A percentile compares a stretch with the other conserved stretches of the same genome.
Conservation (phyloP, 2,113 vertebrate genomes). For the Parus major region DNA sequence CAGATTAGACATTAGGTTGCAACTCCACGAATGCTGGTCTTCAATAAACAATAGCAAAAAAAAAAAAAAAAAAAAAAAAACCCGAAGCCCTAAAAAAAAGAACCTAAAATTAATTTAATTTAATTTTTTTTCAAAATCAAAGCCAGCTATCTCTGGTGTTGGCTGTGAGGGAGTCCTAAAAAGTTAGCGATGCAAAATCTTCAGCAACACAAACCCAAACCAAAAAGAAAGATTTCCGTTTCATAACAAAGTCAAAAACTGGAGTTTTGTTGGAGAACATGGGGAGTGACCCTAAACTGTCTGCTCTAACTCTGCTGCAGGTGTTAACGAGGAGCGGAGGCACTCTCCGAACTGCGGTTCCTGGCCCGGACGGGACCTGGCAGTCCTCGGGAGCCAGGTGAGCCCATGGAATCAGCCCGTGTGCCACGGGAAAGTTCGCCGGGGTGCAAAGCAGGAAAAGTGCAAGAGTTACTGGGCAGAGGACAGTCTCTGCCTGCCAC, state of each 20-base stretch:
- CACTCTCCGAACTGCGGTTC: accelerated
- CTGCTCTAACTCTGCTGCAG: accelerated
- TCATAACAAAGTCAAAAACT: accelerated
- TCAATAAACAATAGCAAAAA: background rate
- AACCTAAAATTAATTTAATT: background rate
- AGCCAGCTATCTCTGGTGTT: background rate
- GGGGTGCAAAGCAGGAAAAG: background rate
- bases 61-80: background rate
- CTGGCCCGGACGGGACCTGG: background rate
- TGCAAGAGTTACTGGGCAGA: background rate
- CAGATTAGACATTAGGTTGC: background rate
- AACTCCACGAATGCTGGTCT: background rate
- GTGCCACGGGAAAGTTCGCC: background rate
- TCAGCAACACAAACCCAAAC: background rate
- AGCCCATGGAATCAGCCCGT: accelerated
- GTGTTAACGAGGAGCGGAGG: background rate
- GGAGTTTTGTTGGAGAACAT: background rate
- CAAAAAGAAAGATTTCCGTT: background rate
- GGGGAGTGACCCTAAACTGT: accelerated
- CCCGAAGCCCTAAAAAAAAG: background rate
- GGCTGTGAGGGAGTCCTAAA: background rate
- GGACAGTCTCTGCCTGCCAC: background rate
- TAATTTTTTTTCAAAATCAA: background rate
- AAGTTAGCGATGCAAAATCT: background rate
- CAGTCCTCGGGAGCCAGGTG: background rate